Percentiles rank a stretch among this genome's conserved stretches.
These are phyloP conservation scores for Alouatta palliata DNA, from an alignment of 2,113 vertebrate genomes.

Conservation along the genomic window DNA sequence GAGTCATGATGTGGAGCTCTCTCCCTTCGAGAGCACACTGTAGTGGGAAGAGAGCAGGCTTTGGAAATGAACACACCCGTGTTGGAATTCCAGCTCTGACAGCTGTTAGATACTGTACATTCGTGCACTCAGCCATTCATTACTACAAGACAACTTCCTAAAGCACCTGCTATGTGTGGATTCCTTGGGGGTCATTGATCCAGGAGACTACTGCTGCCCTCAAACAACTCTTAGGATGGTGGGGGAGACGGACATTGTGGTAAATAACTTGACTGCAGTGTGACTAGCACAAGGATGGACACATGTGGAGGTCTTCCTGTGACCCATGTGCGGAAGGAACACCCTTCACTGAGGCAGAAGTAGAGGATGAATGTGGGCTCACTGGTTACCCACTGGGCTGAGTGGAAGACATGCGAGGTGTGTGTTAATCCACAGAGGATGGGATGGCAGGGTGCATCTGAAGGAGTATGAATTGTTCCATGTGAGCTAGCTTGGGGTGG, in stretches of 20 bases:
- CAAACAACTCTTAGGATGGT: background rate
- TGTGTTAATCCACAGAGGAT: background rate
- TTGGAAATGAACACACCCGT: background rate
- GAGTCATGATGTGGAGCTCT: fast-evolving
- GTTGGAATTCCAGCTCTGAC: background rate
- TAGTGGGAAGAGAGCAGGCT: background rate
- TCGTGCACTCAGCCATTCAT: background rate
- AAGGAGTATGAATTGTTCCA: background rate
- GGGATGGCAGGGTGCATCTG: background rate
- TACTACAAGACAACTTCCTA: background rate
- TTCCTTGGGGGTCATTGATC: background rate
- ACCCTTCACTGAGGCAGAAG: background rate
- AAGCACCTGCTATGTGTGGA: background rate
- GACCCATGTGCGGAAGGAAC: background rate
- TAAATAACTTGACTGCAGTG: background rate
- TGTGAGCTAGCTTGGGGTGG: background rate
- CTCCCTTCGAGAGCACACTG: background rate
- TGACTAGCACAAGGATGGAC: background rate
- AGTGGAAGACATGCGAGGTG: background rate
- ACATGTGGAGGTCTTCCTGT: background rate
- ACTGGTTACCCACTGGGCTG: no score
- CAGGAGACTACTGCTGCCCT: background rate
- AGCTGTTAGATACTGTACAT: background rate
- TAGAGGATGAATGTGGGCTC: background rate
- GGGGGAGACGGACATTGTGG: background rate